Percentiles rank a stretch among this genome's conserved stretches.
Conservation (phyloP, 2,888 invertebrate genomes). For the Mystacides longicornis region DNA sequence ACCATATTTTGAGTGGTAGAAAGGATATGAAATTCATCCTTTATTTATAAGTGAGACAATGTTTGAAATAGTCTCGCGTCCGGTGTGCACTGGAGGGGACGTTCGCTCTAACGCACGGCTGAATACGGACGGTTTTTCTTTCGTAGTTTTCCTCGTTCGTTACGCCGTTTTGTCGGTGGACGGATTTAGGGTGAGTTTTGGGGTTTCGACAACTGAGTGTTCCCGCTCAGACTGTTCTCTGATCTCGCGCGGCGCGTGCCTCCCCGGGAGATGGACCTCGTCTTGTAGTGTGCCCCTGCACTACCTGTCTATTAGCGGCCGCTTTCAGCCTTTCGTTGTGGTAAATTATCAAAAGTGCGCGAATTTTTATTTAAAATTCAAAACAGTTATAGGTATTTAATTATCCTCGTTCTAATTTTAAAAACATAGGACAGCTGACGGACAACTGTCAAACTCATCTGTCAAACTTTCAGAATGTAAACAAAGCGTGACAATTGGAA, state of each 20-base stretch:
- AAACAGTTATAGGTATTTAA: too few species aligned
- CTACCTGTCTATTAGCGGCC: too few species aligned
- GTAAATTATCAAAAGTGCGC: too few species aligned
- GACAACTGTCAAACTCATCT: too few species aligned
- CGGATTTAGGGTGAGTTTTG: constrained; percentile 5
- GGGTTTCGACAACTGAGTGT: constrained; percentile 14
- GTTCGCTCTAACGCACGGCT: not conserved
- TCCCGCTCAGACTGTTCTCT: constrained; percentile 19
- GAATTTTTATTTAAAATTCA: too few species aligned
- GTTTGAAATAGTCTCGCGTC: constrained; percentile 6
- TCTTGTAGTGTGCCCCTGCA: too few species aligned
- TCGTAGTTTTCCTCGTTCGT: not conserved
- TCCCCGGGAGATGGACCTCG: too few species aligned
- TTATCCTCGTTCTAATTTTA: too few species aligned
- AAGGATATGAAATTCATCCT: constrained; percentile 19
- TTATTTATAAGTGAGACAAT: constrained; percentile 21
- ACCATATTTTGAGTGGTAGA: constrained; percentile 32
- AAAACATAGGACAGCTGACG: too few species aligned
- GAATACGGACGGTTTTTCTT: not conserved
- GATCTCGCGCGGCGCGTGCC: constrained; percentile 7
- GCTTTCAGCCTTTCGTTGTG: too few species aligned
- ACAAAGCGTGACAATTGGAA: too few species aligned
- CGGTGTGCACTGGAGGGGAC: not conserved
- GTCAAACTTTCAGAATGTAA: too few species aligned
- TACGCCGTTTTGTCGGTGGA: not conserved